Base-by-base conservation (phyloP, 35 echinoderm and acorn worm species). In the Acanthaster planci region DNA sequence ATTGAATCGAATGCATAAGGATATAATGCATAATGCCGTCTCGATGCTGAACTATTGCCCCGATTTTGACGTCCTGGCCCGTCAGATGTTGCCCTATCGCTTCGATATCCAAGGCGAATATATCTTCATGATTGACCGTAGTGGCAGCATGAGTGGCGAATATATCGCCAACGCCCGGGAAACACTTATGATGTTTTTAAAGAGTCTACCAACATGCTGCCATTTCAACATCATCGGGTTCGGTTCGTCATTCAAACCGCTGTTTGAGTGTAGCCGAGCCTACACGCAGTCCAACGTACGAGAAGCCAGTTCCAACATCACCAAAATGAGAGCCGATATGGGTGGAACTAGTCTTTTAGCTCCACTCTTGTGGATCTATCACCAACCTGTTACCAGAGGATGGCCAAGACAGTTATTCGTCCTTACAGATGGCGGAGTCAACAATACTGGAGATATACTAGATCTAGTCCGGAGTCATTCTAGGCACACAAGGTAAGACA, bases 61-160 rank as follows among this genome's bases (percentile, higher is more conserved):
- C 9, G 92, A 99, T 67, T 99, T 91, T 81, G 92, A 99, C 18
- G 72, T 82, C n/a, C 78, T 99, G 0, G 90, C 85, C 27, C 67
- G 89, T 39, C 87, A 93, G 78, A 89, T 94, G 89, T 32, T 94
- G 22, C 85, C 82, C 18, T 82, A 94, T 47, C 76, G 86, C 15
- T 99, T 90, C 56, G 96, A 99, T 23, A 90, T 99, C 78, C 96
- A 92, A 18, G 96, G 96, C 39, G 96, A 99, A 76, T 89, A 94
- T 32, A 81, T 99, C n/a, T 90, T 99, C 57, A 57, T 99, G 17
- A 87, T 99, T 8, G 92, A 99, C 27, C 81, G 96, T 39, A 99
- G 92, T 22, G 89, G 96, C 79, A 94, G 89, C 79, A 99, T 99
- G 96, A 94, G 92, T 72, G 96, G 96, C 0, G 96, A 93, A 52